phyloP scores from a whole-genome alignment of 2,113 vertebrate genomes.

The Cynoglossus semilaevis region DNA sequence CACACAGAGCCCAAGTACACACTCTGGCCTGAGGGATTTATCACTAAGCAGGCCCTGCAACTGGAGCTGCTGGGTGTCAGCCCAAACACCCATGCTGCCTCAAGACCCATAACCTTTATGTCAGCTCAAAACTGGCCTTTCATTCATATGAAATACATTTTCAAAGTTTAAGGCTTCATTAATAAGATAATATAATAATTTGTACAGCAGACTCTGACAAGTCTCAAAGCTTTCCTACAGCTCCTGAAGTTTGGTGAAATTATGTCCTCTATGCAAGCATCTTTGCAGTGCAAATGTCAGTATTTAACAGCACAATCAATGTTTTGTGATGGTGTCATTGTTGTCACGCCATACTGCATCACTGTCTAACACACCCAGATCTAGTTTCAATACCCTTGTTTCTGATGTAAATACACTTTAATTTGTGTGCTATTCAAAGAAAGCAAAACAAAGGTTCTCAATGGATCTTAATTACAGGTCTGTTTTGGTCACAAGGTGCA shows the following conservation, averaged over 20 bases:
- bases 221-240: too few species aligned
- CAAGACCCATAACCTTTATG: slow-evolving; percentile 14
- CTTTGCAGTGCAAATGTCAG: too few species aligned
- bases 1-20: slow-evolving; percentile 57
- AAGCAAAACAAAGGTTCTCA: slow-evolving; percentile 3
- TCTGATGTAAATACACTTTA: too few species aligned
- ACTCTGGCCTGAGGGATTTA: slow-evolving; percentile 73
- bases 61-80: slow-evolving; percentile 61
- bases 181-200: neutral
- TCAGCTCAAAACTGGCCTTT: slow-evolving; percentile 21
- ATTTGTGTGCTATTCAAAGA: neutral
- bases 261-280: too few species aligned
- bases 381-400: too few species aligned
- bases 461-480: neutral
- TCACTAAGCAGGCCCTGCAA: slow-evolving; percentile 66
- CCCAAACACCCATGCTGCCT: slow-evolving; percentile 46
- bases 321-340: too few species aligned
- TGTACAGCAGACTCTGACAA: too few species aligned
- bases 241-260: too few species aligned
- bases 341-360: too few species aligned
- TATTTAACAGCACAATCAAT: too few species aligned
- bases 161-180: neutral
- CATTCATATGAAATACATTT: slow-evolving; percentile 3
- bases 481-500: neutral
- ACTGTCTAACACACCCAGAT: too few species aligned